Evolutionary conservation across 2,888 invertebrate genomes (phyloP).

Genomic region (Ochlodes sylvanus): DNA sequence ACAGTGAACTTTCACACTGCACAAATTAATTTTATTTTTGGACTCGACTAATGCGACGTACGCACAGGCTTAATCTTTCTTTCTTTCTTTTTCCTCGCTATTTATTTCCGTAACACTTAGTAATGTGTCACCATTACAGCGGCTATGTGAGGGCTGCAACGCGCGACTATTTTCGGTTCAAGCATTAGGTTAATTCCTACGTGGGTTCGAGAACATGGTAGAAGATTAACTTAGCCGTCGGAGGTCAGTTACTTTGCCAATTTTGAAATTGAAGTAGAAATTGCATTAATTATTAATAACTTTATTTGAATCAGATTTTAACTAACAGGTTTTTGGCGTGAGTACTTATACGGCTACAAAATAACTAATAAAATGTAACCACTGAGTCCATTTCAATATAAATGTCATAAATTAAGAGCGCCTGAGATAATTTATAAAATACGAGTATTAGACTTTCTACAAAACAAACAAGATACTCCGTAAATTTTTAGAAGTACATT

Average conservation of each 20-base stretch:
- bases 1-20: conserved; percentile 77
- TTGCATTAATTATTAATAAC: too few species aligned
- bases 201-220: conserved; percentile 18
- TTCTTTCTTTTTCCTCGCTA: conserved; percentile 67
- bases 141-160: conserved; percentile 63
- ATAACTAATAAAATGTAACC: too few species aligned
- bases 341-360: too few species aligned
- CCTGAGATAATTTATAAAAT: conserved; percentile 3
- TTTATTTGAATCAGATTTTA: too few species aligned
- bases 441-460: conserved; percentile 20
- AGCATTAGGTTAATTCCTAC: conserved; percentile 44
- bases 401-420: conserved; percentile 9
- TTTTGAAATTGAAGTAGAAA: too few species aligned
- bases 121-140: conserved; percentile 72
- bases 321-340: too few species aligned
- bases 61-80: conserved; percentile 60
- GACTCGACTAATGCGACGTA: conserved; percentile 68
- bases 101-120: conserved; percentile 75
- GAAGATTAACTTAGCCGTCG: conserved; percentile 12
- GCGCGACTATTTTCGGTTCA: conserved; percentile 55
- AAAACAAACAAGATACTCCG: conserved; percentile 22
- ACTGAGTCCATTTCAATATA: neutral
- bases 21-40: conserved; percentile 80
- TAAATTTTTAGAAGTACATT: conserved; percentile 36
- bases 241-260: too few species aligned